Conservation (phyloP, 2,888 invertebrate genomes). For the Chelonus formosanus region DNA sequence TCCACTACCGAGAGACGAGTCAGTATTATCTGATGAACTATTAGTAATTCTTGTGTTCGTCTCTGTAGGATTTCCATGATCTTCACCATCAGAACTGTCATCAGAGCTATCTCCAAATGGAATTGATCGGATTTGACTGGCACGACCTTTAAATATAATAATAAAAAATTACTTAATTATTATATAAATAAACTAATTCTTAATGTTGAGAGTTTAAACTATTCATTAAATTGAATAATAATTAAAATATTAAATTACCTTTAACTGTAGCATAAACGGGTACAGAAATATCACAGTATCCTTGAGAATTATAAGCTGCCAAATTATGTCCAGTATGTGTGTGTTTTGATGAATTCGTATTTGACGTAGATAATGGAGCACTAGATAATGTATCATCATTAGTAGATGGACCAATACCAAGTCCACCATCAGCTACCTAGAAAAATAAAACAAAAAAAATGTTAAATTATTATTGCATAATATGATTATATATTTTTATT, state of each 20-base stretch:
- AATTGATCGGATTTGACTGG: constrained; percentile 94
- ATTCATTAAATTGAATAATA: neutral
- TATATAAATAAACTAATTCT: constrained; percentile 1
- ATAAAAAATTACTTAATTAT: constrained; percentile 3
- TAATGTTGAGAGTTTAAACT: no score
- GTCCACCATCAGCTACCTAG: constrained; percentile 62
- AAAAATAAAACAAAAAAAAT: constrained; percentile 1
- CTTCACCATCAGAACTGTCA: constrained; percentile 94
- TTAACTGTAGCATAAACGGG: constrained; percentile 97
- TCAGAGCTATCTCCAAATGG: constrained; percentile 96
- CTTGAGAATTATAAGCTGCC: constrained; percentile 71
- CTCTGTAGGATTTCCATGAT: constrained; percentile 69
- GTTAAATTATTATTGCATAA: neutral
- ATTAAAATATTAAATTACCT: constrained; percentile 61
- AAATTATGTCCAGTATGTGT: constrained; percentile 62
- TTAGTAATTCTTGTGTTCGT: constrained; percentile 66
- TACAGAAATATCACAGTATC: constrained; percentile 89
- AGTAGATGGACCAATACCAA: constrained; percentile 60
- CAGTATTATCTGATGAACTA: constrained; percentile 68
- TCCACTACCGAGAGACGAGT: constrained; percentile 74
- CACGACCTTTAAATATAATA: constrained; percentile 68
- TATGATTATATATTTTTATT: neutral
- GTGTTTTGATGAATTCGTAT: constrained; percentile 61
- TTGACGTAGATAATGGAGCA: constrained; percentile 56
- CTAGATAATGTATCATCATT: constrained; percentile 58